phyloP scores from a whole-genome alignment of 2,888 invertebrate genomes.

The Alloscopus bannaensis region DNA sequence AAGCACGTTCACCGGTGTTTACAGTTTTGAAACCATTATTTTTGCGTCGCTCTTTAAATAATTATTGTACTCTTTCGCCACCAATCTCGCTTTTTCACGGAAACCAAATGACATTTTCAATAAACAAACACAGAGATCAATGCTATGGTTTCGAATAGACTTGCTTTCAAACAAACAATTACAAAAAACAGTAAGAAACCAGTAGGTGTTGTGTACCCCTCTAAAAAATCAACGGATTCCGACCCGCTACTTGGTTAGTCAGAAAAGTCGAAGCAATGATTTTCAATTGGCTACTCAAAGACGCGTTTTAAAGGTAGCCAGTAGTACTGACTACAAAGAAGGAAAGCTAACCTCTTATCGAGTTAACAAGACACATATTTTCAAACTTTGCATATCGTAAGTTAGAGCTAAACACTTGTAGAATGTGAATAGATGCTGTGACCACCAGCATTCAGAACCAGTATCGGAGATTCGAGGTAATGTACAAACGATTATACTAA shows the following conservation, averaged over 20 bases:
- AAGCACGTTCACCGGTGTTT: slow-evolving; percentile 55
- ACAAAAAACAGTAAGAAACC: slow-evolving; percentile 22
- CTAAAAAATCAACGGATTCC: slow-evolving; percentile 31
- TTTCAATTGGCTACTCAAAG: slow-evolving; percentile 25
- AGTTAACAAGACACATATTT: no score
- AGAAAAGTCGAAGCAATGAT: slow-evolving; percentile 7
- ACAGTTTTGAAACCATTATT: slow-evolving; percentile 29
- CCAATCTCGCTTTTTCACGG: slow-evolving; percentile 49
- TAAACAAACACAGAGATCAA: slow-evolving; percentile 36
- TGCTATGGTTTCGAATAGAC: slow-evolving; percentile 23
- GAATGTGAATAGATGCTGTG: no score
- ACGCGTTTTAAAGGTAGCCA: slow-evolving; percentile 19
- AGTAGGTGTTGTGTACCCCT: slow-evolving; percentile 50
- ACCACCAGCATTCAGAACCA: not conserved
- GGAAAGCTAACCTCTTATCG: no score
- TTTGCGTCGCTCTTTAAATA: slow-evolving; percentile 41
- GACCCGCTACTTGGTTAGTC: no score
- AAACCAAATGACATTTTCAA: slow-evolving; percentile 40
- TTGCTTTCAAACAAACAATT: not conserved
- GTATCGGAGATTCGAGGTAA: not conserved
- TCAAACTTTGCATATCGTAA: no score
- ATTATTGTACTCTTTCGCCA: slow-evolving; percentile 51
- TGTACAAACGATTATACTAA: not conserved
- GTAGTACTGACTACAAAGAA: slow-evolving; percentile 58
- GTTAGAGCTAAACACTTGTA: no score